Conservation (phyloP, 2,888 invertebrate genomes). For the Cephonodes hylas region DNA sequence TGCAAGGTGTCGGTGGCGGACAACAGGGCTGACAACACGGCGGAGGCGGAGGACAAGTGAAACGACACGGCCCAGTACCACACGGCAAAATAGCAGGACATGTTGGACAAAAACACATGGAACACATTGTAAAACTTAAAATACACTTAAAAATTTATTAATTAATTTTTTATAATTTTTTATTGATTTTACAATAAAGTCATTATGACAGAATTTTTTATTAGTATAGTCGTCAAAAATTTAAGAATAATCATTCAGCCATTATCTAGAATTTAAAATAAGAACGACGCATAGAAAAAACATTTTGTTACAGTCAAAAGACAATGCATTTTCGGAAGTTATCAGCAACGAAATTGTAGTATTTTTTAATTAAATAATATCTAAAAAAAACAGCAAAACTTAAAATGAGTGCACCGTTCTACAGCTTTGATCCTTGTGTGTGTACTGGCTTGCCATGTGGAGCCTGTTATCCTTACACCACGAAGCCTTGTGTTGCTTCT, state of each 20-base stretch:
- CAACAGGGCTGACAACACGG: constrained; percentile 64
- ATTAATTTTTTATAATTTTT: constrained; percentile 22
- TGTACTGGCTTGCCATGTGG: constrained; percentile 65
- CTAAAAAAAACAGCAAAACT: constrained; percentile 39
- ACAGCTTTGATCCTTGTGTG: constrained; percentile 72
- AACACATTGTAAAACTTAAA: constrained; percentile 45
- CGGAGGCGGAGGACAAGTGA: constrained; percentile 59
- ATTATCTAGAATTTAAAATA: not conserved
- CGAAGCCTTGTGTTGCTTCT: constrained; percentile 64
- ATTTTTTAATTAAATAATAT: constrained; percentile 19
- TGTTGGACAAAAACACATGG: constrained; percentile 57
- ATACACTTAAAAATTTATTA: constrained; percentile 20
- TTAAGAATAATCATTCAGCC: not conserved
- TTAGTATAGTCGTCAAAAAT: not conserved
- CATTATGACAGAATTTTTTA: constrained; percentile 8
- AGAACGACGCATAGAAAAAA: constrained; percentile 5
- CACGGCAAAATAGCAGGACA: constrained; percentile 70
- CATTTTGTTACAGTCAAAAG: not conserved
- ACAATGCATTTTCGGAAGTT: not conserved
- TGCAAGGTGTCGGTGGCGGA: constrained; percentile 64
- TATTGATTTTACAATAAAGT: constrained; percentile 19
- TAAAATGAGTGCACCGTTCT: constrained; percentile 73
- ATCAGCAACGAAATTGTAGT: constrained; percentile 5
- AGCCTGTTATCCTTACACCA: constrained; percentile 66
- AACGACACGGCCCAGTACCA: constrained; percentile 52